Conservation (phyloP, 2,797 vertebrate genomes). For the Centropyge bicolor region DNA sequence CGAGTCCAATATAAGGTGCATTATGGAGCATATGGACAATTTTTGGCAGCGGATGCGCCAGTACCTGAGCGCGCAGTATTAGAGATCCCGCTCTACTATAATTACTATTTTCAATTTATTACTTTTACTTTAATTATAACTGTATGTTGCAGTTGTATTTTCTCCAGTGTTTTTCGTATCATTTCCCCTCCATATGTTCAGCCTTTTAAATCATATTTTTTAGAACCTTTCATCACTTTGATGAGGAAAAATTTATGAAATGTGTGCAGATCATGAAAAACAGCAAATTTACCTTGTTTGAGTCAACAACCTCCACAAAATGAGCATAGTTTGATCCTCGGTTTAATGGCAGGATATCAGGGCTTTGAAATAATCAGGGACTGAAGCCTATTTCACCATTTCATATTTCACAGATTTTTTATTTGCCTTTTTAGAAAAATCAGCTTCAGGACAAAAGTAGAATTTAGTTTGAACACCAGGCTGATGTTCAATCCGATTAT, state of each 20-base stretch:
- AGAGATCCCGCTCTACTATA: slow-evolving; percentile 40
- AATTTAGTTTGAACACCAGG: slow-evolving; percentile 27
- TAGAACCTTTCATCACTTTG: slow-evolving; percentile 5
- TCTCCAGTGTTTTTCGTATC: not conserved
- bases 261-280: not conserved
- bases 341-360: not conserved
- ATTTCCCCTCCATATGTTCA: slow-evolving; percentile 35
- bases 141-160: slow-evolving; percentile 21
- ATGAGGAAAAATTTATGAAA: slow-evolving; percentile 20
- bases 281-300: not conserved
- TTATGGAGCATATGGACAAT: slow-evolving; percentile 68
- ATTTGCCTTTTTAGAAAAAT: slow-evolving; percentile 8
- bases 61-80: slow-evolving; percentile 55
- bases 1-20: slow-evolving; percentile 81
- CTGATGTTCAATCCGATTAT: slow-evolving; percentile 11
- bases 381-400: slow-evolving; percentile 11
- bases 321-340: not conserved
- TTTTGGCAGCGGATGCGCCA: slow-evolving; percentile 41
- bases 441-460: not conserved
- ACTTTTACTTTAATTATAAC: slow-evolving; percentile 36
- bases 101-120: slow-evolving; percentile 51
- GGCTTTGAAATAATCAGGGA: slow-evolving; percentile 17
- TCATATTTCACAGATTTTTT: slow-evolving; percentile 11
- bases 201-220: slow-evolving; percentile 30
- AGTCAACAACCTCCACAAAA: slow-evolving; percentile 1